Evolutionary conservation across 1,140 invertebrate species (phyloP), one percentile per base, ranked within the genome.

Genomic region (Lordiphosa collinella): DNA sequence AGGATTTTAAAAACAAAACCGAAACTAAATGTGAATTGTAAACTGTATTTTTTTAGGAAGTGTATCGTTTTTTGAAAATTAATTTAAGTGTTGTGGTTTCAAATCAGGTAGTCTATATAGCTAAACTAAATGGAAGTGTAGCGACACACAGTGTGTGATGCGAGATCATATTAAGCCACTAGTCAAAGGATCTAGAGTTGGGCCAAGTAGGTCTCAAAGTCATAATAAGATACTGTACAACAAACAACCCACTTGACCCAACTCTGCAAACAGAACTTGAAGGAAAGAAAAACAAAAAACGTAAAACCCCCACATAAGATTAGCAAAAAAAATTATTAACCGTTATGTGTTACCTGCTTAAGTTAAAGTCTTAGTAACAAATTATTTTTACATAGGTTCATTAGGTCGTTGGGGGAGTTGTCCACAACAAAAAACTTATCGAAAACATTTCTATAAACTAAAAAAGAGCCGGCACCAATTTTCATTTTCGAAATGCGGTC

Each of bases 81-180:
- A 65, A 34, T 43, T 44, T 78, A 78, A 82, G 55, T 59, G 78
- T 82, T 76, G 78, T 82, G 78, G 78, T 82, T 82, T 82, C 78
- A 82, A 72, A 69, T 82, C 63, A 52, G 67, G 62, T 82, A 69
- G 66, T 69, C 58, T 44, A 44, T 44, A 29, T 29, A 29, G 25
- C 25, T 29, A 62, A 69, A 57, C 49, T 44, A 71, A 68, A 61
- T 47, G 55, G 52, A 40, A n/a, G n/a, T n/a, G 49, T 35, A 55
- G 16, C 40, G 11, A 25, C 40, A 22, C 40, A 22, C 18, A 43
- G 6, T 9, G 22, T 29, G 41, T 44, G 41, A 44, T 44, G 13
- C 41, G 10, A 44, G 29, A 37, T 38, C 34, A 40, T 49, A 65
- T 52, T 65, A 57, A 79, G 53, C 57, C 74, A 73, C 74, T 78